Evolutionary conservation across 2,113 vertebrate species (phyloP).

Genomic region (Tylochromis polylepis): DNA sequence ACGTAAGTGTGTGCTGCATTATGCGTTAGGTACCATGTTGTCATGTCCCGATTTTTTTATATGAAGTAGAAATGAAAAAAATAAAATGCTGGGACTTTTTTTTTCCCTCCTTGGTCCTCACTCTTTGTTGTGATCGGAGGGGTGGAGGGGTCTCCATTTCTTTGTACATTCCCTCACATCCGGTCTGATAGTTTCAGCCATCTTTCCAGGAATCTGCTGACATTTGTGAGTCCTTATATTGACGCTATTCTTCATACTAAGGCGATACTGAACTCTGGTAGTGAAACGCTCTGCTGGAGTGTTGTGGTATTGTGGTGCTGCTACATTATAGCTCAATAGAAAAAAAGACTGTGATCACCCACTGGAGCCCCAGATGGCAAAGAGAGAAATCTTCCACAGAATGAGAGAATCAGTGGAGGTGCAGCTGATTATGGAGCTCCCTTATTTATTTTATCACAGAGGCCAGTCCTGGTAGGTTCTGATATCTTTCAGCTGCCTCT

Average conservation of each 20-base stretch:
- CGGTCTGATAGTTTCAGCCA: accelerated
- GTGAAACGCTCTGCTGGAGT: neutral
- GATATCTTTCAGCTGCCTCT: neutral
- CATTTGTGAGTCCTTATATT: accelerated
- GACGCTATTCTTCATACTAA: neutral
- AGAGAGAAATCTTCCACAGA: neutral
- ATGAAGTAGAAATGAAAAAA: neutral
- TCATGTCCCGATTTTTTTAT: no score
- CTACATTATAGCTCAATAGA: neutral
- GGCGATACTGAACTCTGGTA: neutral
- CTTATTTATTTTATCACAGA: neutral
- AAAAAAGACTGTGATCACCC: accelerated
- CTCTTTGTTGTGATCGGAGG: neutral
- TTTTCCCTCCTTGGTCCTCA: accelerated
- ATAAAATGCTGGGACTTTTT: accelerated
- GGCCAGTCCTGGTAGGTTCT: accelerated
- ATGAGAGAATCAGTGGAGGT: neutral
- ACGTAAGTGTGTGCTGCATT: neutral
- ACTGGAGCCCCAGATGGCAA: neutral
- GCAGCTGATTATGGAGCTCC: no score
- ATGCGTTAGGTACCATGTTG: accelerated
- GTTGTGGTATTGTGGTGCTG: neutral
- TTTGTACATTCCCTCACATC: neutral
- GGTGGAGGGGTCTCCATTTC: no score
- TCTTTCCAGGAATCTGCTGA: neutral